Conservation (phyloP, 1,140 invertebrate genomes). For the Lerema accius region DNA sequence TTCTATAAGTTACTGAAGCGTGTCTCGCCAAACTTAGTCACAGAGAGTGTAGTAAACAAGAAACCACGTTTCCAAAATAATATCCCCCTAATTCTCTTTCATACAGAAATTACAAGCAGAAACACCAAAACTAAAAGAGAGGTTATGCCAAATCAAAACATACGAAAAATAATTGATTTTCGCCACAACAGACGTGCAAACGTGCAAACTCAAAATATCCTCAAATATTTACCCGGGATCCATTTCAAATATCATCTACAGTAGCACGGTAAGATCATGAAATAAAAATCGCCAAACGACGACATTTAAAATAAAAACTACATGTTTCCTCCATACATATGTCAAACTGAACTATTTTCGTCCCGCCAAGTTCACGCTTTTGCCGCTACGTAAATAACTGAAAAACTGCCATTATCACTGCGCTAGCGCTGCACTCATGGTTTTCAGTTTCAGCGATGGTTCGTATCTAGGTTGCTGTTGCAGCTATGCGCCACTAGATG, state of each 20-base stretch:
- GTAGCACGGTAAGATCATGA: conserved; percentile 49
- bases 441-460: conserved; percentile 50
- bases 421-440: conserved; percentile 37
- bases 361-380: conserved; percentile 72
- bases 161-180: conserved; percentile 38
- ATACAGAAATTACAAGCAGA: conserved; percentile 35
- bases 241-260: conserved; percentile 69
- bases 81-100: conserved; percentile 11
- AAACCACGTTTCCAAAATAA: neutral
- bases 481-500: conserved; percentile 39
- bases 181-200: conserved; percentile 36
- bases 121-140: conserved; percentile 40
- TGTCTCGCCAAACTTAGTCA: neutral
- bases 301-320: conserved; percentile 80
- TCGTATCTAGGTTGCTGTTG: conserved; percentile 30
- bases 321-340: conserved; percentile 78
- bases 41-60: neutral
- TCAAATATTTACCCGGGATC: conserved; percentile 74
- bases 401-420: conserved; percentile 43
- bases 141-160: conserved; percentile 73
- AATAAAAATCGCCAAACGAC: conserved; percentile 72
- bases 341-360: conserved; percentile 80
- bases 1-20: neutral
- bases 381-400: conserved; percentile 64
- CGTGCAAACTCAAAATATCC: conserved; percentile 38